Conservation (phyloP, 2,113 vertebrate genomes). For the Gopherus flavomarginatus region DNA sequence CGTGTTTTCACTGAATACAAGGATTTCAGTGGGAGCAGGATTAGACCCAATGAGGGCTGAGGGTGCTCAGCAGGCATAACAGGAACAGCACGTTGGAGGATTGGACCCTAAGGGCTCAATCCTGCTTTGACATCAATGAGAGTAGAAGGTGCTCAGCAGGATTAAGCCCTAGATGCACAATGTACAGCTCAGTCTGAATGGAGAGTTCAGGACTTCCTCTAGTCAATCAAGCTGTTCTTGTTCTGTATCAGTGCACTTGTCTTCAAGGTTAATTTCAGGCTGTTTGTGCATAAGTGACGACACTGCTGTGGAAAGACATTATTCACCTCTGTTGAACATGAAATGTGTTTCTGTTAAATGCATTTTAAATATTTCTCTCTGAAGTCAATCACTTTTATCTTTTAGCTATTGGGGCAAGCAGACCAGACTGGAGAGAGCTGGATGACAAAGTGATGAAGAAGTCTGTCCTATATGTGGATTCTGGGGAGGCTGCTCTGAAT, state of each 20-base stretch:
- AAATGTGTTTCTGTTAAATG: not conserved
- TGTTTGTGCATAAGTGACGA: not conserved
- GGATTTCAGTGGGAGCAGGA: accelerated
- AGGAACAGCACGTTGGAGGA: not conserved
- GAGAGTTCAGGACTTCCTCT: not conserved
- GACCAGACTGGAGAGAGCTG: conserved; percentile 93
- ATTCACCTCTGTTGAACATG: not conserved
- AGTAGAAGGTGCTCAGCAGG: not conserved
- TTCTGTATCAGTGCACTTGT: not conserved
- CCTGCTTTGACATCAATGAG: not conserved
- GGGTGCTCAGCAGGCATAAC: not conserved
- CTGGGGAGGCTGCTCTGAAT: conserved; percentile 84
- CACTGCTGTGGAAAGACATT: not conserved
- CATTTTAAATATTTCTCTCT: not conserved
- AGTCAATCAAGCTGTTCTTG: not conserved
- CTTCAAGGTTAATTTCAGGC: not conserved
- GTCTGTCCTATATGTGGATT: conserved; percentile 90
- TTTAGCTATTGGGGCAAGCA: conserved; percentile 92
- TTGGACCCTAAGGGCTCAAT: not conserved
- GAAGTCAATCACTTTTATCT: not conserved
- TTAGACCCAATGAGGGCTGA: not conserved
- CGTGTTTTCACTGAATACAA: not conserved
- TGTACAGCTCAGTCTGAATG: not conserved
- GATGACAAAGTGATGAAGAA: conserved; percentile 89
- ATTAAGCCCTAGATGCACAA: not conserved